A percentile compares a stretch with the other conserved stretches of the same genome.
Conservation (phyloP, 2,888 invertebrate species). For the Cryptus viduatorius region DNA sequence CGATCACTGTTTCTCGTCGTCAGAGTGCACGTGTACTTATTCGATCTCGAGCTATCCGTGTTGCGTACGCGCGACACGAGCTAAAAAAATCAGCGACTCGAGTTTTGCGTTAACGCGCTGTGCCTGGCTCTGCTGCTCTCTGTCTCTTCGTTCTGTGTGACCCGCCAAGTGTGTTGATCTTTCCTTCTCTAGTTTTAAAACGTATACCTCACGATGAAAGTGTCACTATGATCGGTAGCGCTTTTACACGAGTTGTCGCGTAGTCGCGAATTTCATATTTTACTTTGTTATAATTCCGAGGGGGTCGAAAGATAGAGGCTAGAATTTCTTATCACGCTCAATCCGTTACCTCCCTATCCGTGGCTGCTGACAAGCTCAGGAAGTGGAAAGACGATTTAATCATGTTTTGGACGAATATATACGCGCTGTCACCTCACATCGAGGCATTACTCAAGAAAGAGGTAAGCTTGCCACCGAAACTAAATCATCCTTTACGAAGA, state of each 20-base stretch:
- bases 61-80: conserved; percentile 16
- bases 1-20: conserved; percentile 41
- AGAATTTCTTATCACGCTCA: conserved; percentile 58
- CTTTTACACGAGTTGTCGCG: conserved; percentile 12
- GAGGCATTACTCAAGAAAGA: conserved; percentile 92
- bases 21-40: conserved; percentile 27
- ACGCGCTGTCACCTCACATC: conserved; percentile 90
- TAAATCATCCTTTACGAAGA: neutral
- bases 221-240: conserved; percentile 50
- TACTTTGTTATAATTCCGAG: too few species aligned
- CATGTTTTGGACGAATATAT: conserved; percentile 95
- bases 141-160: neutral
- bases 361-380: conserved; percentile 64
- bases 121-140: neutral
- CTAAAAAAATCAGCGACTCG: neutral
- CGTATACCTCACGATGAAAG: neutral
- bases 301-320: conserved; percentile 18
- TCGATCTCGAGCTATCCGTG: conserved; percentile 25
- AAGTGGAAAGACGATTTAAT: conserved; percentile 77
- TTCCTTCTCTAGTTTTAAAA: neutral
- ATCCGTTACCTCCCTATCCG: conserved; percentile 55
- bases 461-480: conserved; percentile 85
- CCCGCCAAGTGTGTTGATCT: neutral
- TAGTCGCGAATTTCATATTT: conserved; percentile 16
- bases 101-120: conserved; percentile 3